phyloP scores from a whole-genome alignment of 1,140 invertebrate species.

The Cephus cinctus region DNA sequence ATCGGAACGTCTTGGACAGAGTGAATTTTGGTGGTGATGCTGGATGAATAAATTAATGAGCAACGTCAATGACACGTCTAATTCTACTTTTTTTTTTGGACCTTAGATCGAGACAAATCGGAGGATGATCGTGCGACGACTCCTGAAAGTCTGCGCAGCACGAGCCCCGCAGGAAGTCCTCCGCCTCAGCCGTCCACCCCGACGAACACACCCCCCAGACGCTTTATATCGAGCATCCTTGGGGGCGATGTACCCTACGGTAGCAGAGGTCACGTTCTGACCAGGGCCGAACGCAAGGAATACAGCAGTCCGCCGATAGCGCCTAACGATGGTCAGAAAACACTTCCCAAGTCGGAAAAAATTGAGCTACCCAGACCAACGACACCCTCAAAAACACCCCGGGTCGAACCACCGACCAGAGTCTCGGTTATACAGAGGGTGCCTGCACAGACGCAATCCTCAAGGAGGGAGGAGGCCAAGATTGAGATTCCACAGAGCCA shows the following conservation, averaged over 20 bases:
- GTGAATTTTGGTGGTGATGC: too few relatives aligned
- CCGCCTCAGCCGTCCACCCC: conserved; percentile 36
- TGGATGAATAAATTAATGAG: too few relatives aligned
- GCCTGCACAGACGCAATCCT: conserved; percentile 60
- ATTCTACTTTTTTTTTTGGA: too few relatives aligned
- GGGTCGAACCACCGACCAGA: conserved; percentile 53
- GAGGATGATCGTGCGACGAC: conserved; percentile 51
- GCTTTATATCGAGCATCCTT: conserved; percentile 76
- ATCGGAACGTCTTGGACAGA: too few relatives aligned
- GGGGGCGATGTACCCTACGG: conserved; percentile 75
- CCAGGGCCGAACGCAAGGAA: conserved; percentile 75
- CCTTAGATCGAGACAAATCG: conserved; percentile 47
- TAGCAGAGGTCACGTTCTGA: conserved; percentile 70
- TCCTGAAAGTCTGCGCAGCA: conserved; percentile 46
- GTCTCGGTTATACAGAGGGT: conserved; percentile 82
- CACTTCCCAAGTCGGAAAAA: conserved; percentile 51
- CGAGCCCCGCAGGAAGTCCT: conserved; percentile 28
- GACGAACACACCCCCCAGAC: conserved; percentile 52
- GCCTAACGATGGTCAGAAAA: conserved; percentile 49
- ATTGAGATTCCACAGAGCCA: conserved; percentile 44
- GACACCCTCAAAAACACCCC: conserved; percentile 56
- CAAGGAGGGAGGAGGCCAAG: conserved; percentile 42
- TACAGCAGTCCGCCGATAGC: conserved; percentile 63
- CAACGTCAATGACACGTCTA: too few relatives aligned
- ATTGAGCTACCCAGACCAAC: conserved; percentile 56